Base-by-base conservation (phyloP, 53 echinoderm and acorn worm species). In the Actinopyga echinites region DNA sequence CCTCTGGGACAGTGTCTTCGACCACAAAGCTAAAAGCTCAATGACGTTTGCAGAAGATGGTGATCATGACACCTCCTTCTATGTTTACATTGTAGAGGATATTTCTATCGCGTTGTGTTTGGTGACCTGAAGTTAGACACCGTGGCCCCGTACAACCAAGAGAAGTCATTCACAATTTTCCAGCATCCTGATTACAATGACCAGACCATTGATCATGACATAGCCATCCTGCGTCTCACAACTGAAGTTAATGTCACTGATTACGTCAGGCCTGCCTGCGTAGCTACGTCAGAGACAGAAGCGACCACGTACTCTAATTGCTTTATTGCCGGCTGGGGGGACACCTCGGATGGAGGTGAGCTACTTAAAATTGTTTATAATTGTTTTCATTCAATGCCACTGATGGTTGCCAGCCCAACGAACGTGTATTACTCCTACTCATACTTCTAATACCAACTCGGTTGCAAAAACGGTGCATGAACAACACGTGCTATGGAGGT, bases 251-350 rank as follows among this genome's bases (percentile, higher is more conserved):
- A 82, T 17, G 80, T 93, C 42, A 93, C 82, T 3, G 89, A 85
- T 28, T 82, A 82, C 82, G 71, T 93, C 11, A 40, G 89, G 54
- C 91, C 93, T 8, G 91, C 89, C 30, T 95, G 95, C 49, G 60
- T 95, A 15, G 74, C 93, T 23, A 83, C 82, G 0, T 79, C 74
- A 25, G 42, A 80, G 32, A 87, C 82, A 1, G 95, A 95, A 56
- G 64, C 61, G 12, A 38, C 40, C 19, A 84, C 83, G 5, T 93
- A 87, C 54, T 65, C 57, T 10, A 86, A 69, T 0, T 92, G 92
- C 44, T 61, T 75, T 25, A 65, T 71, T 9, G 58, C 80, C 10
- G 92, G 92, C 38, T 92, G 92, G 92, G 92, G 92, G 0, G 35
- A 58, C 12, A 23, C 66, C 0, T 11, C n/a, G 2, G 92, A 92